These are phyloP conservation scores for Siniperca undulata DNA, from an alignment of 2,797 vertebrate genomes.

Conservation along the genomic window DNA sequence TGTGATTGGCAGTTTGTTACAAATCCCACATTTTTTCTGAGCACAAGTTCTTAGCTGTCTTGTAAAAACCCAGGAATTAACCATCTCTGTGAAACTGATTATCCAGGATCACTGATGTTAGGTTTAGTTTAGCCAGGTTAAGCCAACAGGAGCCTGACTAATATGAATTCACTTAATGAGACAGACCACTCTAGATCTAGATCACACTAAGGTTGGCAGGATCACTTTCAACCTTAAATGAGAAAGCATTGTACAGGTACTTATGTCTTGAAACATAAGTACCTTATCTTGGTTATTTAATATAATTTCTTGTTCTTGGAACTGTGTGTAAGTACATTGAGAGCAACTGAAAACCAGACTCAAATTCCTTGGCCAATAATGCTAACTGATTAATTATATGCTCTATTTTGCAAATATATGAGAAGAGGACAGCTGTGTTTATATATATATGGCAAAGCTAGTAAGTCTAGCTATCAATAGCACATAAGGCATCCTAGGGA, in stretches of 20 bases:
- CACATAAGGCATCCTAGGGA: not conserved
- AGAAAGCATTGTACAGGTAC: not conserved
- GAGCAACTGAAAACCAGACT: not conserved
- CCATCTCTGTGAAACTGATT: not conserved
- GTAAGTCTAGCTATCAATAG: not conserved
- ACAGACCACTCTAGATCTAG: not conserved
- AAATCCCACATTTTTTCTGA: not conserved
- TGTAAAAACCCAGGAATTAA: conserved; percentile 4
- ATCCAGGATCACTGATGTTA: conserved; percentile 6
- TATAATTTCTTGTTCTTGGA: not conserved
- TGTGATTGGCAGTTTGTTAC: conserved; percentile 6
- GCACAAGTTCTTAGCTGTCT: not conserved
- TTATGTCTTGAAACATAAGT: not conserved
- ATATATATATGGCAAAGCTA: not conserved
- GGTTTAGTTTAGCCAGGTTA: not conserved
- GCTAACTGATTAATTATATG: not conserved
- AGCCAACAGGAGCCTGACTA: not conserved
- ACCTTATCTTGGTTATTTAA: not conserved
- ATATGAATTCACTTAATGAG: not conserved
- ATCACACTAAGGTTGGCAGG: not conserved
- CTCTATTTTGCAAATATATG: not conserved
- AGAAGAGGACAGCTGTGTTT: not conserved
- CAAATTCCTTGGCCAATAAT: not conserved
- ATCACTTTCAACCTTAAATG: not conserved
- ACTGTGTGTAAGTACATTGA: not conserved